A percentile compares a stretch with the other conserved stretches of the same genome.
Evolutionary conservation across 2,113 vertebrate species (phyloP).

Genomic region (Caloenas nicobarica): DNA sequence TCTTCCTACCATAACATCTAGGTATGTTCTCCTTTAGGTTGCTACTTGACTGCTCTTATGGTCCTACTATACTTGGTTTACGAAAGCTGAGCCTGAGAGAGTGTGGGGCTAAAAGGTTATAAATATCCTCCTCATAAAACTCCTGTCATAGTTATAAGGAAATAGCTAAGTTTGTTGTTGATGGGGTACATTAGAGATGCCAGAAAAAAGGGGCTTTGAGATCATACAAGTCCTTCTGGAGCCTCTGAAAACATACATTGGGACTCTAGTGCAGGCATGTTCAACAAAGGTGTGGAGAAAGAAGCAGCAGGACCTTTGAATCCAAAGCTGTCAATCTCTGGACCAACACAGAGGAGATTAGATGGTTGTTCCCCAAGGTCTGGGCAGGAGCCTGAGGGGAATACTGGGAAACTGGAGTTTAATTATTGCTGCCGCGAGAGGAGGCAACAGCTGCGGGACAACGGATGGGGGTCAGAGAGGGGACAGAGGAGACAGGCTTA

Average conservation of each 20-base stretch:
- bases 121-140: background rate
- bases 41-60: background rate
- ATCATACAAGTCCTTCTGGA: background rate
- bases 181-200: background rate
- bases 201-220: background rate
- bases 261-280: background rate
- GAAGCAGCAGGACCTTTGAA: background rate
- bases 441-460: background rate
- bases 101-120: background rate
- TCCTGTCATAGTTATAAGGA: background rate
- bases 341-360: background rate
- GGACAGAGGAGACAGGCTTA: slow-evolving; percentile 15
- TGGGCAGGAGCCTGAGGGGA: background rate
- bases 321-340: background rate
- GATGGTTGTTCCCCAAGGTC: background rate
- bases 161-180: background rate
- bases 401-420: background rate
- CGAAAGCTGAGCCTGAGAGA: background rate
- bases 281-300: background rate
- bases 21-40: background rate
- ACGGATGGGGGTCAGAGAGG: background rate
- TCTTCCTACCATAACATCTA: background rate
- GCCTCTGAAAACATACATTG: background rate
- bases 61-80: background rate
- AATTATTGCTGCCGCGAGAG: background rate